Conservation (phyloP, 2,797 vertebrate genomes). For the Varecia variegata region DNA sequence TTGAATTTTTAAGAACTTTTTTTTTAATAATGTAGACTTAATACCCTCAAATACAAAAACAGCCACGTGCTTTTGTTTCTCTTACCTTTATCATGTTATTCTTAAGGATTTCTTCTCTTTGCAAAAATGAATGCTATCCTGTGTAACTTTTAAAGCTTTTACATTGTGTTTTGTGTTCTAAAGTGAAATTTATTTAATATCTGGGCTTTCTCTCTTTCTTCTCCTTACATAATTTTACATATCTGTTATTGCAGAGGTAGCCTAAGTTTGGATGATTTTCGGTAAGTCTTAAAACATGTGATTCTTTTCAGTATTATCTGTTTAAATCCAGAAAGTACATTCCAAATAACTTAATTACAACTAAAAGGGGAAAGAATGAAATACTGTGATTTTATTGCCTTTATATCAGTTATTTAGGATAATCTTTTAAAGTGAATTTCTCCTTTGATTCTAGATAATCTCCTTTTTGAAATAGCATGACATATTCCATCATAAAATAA, state of each 20-base stretch:
- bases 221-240: constrained; percentile 88
- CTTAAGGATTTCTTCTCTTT: constrained; percentile 25
- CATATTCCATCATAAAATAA: constrained; percentile 27
- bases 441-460: constrained; percentile 44
- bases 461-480: constrained; percentile 45
- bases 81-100: constrained; percentile 15
- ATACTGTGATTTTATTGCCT: constrained; percentile 29
- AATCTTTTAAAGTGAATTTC: constrained; percentile 21
- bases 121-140: constrained; percentile 12
- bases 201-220: constrained; percentile 65
- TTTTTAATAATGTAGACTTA: background rate
- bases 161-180: constrained; percentile 61
- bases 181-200: constrained; percentile 58
- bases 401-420: constrained; percentile 57
- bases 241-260: constrained; percentile 96
- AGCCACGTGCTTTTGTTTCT: background rate
- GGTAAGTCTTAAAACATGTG: constrained; percentile 91
- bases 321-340: constrained; percentile 66
- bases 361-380: background rate
- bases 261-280: constrained; percentile 93
- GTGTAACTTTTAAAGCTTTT: constrained; percentile 46
- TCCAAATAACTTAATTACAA: constrained; percentile 54
- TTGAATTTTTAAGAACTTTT: constrained; percentile 2
- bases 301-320: constrained; percentile 78
- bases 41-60: background rate